phyloP scores from a whole-genome alignment of 2,797 vertebrate genomes.

The Chloroceryle inda region DNA sequence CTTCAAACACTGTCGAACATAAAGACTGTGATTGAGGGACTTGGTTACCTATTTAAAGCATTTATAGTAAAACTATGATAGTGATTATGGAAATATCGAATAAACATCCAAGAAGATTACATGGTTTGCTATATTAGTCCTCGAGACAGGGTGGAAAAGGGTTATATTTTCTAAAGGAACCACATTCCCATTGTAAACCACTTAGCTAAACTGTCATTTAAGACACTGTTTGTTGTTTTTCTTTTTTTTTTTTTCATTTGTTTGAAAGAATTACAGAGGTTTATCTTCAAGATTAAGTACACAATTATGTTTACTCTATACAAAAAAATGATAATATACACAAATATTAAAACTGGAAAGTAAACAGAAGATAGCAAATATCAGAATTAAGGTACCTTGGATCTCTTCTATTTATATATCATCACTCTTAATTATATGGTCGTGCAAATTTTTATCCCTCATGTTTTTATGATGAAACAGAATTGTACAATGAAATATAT shows the following conservation, averaged over 20 bases:
- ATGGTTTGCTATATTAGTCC: background rate
- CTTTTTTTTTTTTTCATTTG: background rate
- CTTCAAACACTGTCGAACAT: background rate
- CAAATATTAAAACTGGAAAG: background rate
- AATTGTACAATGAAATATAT: background rate
- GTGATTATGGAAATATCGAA: slow-evolving; percentile 47
- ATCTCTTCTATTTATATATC: background rate
- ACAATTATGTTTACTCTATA: background rate
- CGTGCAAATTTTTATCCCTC: background rate
- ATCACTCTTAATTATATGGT: background rate
- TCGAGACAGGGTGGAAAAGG: slow-evolving; percentile 12
- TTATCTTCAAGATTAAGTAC: background rate
- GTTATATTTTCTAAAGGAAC: background rate
- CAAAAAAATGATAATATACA: background rate
- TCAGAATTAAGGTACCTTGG: background rate
- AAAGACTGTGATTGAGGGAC: slow-evolving; percentile 47
- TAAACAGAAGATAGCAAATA: background rate
- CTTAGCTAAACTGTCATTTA: slow-evolving; percentile 28
- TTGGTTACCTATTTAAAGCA: slow-evolving; percentile 50
- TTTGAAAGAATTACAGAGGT: slow-evolving; percentile 11
- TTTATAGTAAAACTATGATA: slow-evolving; percentile 34
- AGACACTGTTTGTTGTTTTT: background rate
- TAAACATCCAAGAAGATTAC: slow-evolving; percentile 30
- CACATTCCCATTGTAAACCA: slow-evolving; percentile 45
- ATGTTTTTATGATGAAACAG: background rate